Evolutionary conservation across 1,140 invertebrate genomes (phyloP).

Genomic region (Lerema accius): DNA sequence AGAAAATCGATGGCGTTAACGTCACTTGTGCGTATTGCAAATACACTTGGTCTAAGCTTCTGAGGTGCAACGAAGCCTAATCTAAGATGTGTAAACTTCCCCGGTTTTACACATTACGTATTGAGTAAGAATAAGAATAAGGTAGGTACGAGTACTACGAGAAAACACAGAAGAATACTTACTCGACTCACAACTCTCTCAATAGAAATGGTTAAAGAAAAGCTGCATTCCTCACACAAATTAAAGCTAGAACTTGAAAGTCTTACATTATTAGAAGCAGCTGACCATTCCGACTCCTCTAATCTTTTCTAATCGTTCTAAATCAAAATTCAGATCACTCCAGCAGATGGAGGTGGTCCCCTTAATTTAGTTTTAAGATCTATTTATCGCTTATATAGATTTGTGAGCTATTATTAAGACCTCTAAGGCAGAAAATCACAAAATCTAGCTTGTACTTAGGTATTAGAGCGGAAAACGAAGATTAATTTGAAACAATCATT

Average conservation of each 20-base stretch:
- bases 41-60: slow-evolving; percentile 68
- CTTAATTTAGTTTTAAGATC: slow-evolving; percentile 62
- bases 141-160: slow-evolving; percentile 53
- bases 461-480: slow-evolving; percentile 59
- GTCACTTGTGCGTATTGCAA: slow-evolving; percentile 66
- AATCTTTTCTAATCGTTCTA: slow-evolving; percentile 50
- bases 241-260: slow-evolving; percentile 65
- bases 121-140: slow-evolving; percentile 45
- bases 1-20: slow-evolving; percentile 29
- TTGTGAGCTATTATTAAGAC: slow-evolving; percentile 54
- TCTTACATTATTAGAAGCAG: slow-evolving; percentile 67
- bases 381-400: slow-evolving; percentile 55
- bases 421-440: slow-evolving; percentile 72
- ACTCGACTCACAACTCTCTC: slow-evolving; percentile 72
- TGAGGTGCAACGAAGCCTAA: slow-evolving; percentile 68
- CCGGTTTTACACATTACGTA: slow-evolving; percentile 70
- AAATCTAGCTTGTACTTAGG: slow-evolving; percentile 68
- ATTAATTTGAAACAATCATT: slow-evolving; percentile 41
- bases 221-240: slow-evolving; percentile 47
- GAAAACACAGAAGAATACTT: slow-evolving; percentile 47
- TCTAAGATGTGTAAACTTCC: slow-evolving; percentile 77
- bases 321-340: slow-evolving; percentile 70
- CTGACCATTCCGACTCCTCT: slow-evolving; percentile 54
- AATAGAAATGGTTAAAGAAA: slow-evolving; percentile 57
- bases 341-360: slow-evolving; percentile 72